Evolutionary conservation across 2,797 vertebrate species (phyloP).

Genomic region (Sebastes miniatus): DNA sequence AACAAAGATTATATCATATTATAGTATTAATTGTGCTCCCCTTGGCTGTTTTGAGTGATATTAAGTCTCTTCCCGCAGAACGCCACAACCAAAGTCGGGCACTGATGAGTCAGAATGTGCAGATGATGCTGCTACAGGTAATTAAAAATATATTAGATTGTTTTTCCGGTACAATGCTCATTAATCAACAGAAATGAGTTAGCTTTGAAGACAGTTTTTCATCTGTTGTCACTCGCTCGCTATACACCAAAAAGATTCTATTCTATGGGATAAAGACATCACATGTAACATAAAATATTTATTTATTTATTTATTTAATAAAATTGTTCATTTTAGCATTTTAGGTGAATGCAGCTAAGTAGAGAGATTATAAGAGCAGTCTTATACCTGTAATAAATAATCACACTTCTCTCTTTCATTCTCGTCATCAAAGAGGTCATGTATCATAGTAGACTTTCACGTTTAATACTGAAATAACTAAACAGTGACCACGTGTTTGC

Average conservation of each 20-base stretch:
- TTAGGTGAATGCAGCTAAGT: neutral
- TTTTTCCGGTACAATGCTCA: neutral
- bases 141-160: neutral
- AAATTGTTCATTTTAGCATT: neutral
- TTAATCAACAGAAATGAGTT: neutral
- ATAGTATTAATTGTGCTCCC: neutral
- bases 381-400: neutral
- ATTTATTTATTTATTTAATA: no score
- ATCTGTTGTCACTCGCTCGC: neutral
- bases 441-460: neutral
- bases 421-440: neutral
- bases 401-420: neutral
- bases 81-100: constrained; percentile 11
- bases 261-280: neutral
- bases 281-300: neutral
- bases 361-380: neutral
- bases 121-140: constrained; percentile 56
- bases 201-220: neutral
- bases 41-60: neutral
- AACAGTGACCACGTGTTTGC: constrained; percentile 4
- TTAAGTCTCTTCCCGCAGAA: constrained; percentile 39
- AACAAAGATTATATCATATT: neutral
- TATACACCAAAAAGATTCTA: neutral
- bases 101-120: constrained; percentile 32
- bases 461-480: neutral